Conservation (phyloP, 2,797 vertebrate genomes). For the Ciconia nigra region DNA sequence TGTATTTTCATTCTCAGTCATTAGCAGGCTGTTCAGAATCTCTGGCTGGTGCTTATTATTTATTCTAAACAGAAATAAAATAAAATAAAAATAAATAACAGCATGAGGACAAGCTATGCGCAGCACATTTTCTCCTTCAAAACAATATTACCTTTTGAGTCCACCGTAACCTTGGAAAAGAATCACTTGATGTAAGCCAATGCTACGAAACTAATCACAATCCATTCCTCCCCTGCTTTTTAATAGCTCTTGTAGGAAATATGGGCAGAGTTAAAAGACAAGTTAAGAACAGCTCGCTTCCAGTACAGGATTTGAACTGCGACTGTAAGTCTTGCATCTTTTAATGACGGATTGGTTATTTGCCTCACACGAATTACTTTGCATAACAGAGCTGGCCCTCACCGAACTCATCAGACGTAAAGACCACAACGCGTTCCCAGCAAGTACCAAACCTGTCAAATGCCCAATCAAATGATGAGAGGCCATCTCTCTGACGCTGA, state of each 20-base stretch:
- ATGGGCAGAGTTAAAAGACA: background rate
- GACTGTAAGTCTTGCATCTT: background rate
- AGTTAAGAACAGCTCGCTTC: conserved; percentile 18
- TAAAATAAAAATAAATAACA: background rate
- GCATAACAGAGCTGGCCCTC: conserved; percentile 9
- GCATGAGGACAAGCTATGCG: background rate
- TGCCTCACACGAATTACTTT: background rate
- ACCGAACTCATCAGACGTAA: background rate
- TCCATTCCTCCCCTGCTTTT: conserved; percentile 9
- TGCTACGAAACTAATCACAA: background rate
- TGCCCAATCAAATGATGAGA: background rate
- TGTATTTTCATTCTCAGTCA: conserved; percentile 8
- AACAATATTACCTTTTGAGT: conserved; percentile 6
- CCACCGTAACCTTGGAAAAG: conserved; percentile 19
- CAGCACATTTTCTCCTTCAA: background rate
- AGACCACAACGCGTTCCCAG: background rate
- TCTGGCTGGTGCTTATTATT: background rate
- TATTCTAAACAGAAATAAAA: conserved; percentile 26
- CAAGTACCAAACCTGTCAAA: background rate
- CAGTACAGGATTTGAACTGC: background rate
- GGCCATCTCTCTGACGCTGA: background rate
- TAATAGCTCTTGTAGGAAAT: conserved; percentile 2
- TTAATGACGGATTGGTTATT: background rate
- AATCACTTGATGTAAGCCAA: background rate
- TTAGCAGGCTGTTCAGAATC: conserved; percentile 19